phyloP scores from a whole-genome alignment of 2,888 invertebrate species.

The Cataglyphis altisquamis region DNA sequence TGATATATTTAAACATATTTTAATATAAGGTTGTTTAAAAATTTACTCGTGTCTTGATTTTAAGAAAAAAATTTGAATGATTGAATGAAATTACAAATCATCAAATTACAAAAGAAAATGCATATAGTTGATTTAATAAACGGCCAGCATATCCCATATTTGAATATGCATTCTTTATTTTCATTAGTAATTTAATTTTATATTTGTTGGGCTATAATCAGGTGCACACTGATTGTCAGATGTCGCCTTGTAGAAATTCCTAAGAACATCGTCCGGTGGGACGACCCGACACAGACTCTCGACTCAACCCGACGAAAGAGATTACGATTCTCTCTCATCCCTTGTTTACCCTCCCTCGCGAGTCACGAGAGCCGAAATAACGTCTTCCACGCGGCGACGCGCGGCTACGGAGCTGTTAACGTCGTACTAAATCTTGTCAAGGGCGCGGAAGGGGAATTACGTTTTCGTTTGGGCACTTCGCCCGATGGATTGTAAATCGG shows the following conservation, averaged over 20 bases:
- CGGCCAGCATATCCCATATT: background rate
- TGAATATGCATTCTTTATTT: slow-evolving; percentile 5
- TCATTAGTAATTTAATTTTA: slow-evolving; percentile 18
- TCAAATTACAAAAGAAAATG: background rate
- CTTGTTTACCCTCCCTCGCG: slow-evolving; percentile 71
- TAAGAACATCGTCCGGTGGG: slow-evolving; percentile 44
- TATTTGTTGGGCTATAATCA: slow-evolving; percentile 33
- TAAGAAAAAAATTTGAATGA: slow-evolving; percentile 10
- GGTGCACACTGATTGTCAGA: slow-evolving; percentile 22
- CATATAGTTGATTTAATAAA: slow-evolving; percentile 7
- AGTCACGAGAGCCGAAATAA: slow-evolving; percentile 68
- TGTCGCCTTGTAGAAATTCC: slow-evolving; percentile 29
- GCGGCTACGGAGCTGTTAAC: slow-evolving; percentile 57
- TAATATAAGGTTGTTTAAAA: background rate
- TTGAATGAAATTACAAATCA: background rate
- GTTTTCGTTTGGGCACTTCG: slow-evolving; percentile 56
- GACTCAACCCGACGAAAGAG: slow-evolving; percentile 64
- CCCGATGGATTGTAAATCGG: slow-evolving; percentile 57
- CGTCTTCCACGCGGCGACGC: slow-evolving; percentile 60
- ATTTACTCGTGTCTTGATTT: background rate
- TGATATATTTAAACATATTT: background rate
- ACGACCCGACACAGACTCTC: slow-evolving; percentile 50
- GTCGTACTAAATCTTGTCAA: slow-evolving; percentile 56
- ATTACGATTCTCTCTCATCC: slow-evolving; percentile 68
- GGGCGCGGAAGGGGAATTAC: slow-evolving; percentile 54